Evolutionary conservation across 2,797 vertebrate genomes (phyloP), one percentile per base, ranked within the genome.

Genomic region (Pristis pectinata): DNA sequence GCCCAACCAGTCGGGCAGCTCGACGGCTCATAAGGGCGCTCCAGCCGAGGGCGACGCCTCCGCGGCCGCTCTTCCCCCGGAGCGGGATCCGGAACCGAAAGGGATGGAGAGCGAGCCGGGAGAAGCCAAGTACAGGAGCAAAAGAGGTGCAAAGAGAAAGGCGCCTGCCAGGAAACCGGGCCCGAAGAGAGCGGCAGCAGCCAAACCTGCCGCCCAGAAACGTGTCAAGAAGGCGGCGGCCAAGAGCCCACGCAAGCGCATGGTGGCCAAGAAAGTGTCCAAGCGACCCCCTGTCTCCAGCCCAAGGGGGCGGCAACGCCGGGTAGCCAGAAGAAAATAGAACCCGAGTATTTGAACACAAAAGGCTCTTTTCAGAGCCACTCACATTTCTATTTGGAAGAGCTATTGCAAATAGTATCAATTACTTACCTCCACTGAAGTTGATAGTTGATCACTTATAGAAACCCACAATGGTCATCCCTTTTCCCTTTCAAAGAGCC

Each of bases 341-440:
- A 64, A 3, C 34, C 0, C n/a, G n/a, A 41, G 19, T 2, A 11
- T 3, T 0, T 10, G 5, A 70, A 93, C 67, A 74, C 22, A 70
- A 93, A 93, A 70, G 67, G 91, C 91, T 93, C 91, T 93, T 93
- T 93, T 93, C 64, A 93, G 91, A 93, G 91, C 91, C 91, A 72
- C 91, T 49, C 9, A 74, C 37, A 70, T 41, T 1, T 30, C 22
- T 11, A 17, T 8, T 2, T 41, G 13, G n/a, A n/a, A n/a, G 17
- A 80, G 77, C 37, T 41, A 3, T 24, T 67, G 64, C 67, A 67
- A 67, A 67, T 37, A 37, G 37, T 37, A 37, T 37, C n/a, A n/a
- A n/a, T n/a, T n/a, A n/a, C n/a, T n/a, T n/a, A n/a, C n/a, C n/a
- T n/a, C n/a, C n/a, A n/a, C n/a, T n/a, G n/a, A n/a, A n/a, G n/a